These are phyloP conservation scores for Genyomyrus donnyi DNA, from an alignment of 2,113 vertebrate species.

Conservation along the genomic window DNA sequence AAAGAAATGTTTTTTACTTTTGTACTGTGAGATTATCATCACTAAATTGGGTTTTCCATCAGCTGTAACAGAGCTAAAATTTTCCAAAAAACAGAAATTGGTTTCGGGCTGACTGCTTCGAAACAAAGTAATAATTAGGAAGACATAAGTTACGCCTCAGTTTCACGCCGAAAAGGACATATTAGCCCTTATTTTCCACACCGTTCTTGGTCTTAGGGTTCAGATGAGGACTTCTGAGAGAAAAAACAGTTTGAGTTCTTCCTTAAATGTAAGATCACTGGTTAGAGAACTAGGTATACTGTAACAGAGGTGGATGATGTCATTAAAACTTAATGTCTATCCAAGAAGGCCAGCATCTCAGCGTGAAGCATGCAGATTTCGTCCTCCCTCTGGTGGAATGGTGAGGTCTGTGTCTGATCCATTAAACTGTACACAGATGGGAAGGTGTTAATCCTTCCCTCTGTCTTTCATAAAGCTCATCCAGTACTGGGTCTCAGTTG, in stretches of 20 bases:
- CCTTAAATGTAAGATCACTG: neutral
- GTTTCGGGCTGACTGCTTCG: neutral
- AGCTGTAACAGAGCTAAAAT: neutral
- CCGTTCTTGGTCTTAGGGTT: neutral
- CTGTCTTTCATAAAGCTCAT: neutral
- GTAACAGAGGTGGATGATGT: neutral
- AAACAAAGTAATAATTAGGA: neutral
- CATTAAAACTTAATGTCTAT: neutral
- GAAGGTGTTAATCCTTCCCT: neutral
- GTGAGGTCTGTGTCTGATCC: neutral
- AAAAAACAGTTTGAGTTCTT: neutral
- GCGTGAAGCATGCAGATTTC: neutral
- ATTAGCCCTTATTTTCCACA: neutral
- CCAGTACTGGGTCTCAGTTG: neutral
- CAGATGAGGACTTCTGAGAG: neutral
- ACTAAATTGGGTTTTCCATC: neutral
- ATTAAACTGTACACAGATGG: neutral
- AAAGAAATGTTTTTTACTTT: neutral
- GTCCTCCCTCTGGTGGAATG: neutral
- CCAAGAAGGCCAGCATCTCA: neutral
- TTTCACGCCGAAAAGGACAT: neutral
- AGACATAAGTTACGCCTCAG: neutral
- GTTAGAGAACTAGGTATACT: neutral
- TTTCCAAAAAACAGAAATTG: neutral
- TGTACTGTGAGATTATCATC: neutral